Evolutionary conservation across 2,113 vertebrate species (phyloP).

Genomic region (Thomomys bottae): DNA sequence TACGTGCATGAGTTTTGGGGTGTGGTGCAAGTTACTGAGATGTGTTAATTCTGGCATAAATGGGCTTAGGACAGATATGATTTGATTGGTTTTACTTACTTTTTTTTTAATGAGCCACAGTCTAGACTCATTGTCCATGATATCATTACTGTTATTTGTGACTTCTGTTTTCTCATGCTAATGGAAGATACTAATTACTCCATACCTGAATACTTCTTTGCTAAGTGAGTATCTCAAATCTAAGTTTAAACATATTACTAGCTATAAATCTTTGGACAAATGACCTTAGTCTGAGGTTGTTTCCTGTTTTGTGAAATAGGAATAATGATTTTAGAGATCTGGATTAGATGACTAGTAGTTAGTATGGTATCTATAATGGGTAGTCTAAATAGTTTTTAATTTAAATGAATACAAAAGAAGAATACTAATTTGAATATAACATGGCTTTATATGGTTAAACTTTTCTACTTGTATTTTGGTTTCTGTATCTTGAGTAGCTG

Average conservation of each 20-base stretch:
- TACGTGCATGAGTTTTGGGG: not conserved
- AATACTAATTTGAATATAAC: not conserved
- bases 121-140: not conserved
- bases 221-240: slow-evolving; percentile 8
- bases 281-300: not conserved
- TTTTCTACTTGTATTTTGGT: slow-evolving; percentile 34
- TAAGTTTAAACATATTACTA: slow-evolving; percentile 13
- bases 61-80: not conserved
- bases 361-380: not conserved
- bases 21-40: not conserved
- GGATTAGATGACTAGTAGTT: not conserved
- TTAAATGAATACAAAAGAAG: not conserved
- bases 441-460: not conserved
- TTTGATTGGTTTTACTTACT: slow-evolving; percentile 2
- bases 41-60: not conserved
- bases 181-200: not conserved
- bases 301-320: not conserved
- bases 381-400: not conserved
- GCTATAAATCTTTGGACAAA: not conserved
- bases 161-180: slow-evolving; percentile 17
- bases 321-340: slow-evolving; percentile 32
- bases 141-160: not conserved
- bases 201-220: not conserved
- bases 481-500: slow-evolving; percentile 37
- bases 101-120: not conserved